A percentile compares a stretch with the other conserved stretches of the same genome.
Conservation (phyloP, 2,113 vertebrate genomes). For the Xiphophorus hellerii region DNA sequence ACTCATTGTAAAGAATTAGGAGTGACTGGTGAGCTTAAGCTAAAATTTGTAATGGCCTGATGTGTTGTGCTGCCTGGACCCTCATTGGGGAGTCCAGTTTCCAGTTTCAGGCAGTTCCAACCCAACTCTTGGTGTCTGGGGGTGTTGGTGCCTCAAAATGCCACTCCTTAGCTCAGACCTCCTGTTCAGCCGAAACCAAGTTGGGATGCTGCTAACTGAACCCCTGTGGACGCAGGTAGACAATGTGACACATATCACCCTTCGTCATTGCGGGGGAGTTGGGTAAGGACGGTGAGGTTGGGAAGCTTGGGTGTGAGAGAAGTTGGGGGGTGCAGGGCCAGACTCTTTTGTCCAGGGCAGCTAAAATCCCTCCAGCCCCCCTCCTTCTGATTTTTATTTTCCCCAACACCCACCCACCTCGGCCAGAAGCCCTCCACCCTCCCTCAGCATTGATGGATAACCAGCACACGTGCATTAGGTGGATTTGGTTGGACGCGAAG, state of each 20-base stretch:
- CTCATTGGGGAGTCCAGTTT: constrained; percentile 49
- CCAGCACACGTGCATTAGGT: constrained; percentile 74
- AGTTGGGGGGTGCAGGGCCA: constrained; percentile 63
- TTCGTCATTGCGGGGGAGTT: constrained; percentile 54
- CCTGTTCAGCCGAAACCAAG: constrained; percentile 57
- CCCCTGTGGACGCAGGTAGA: constrained; percentile 71
- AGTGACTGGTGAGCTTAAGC: not conserved
- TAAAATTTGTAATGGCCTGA: constrained; percentile 25
- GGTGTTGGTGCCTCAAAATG: constrained; percentile 70
- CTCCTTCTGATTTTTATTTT: constrained; percentile 56
- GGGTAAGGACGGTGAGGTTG: constrained; percentile 57
- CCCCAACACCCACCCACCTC: constrained; percentile 35
- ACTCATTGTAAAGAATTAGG: constrained; percentile 53
- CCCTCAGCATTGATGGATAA: constrained; percentile 63
- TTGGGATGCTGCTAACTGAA: constrained; percentile 67
- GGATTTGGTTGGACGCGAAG: constrained; percentile 46
- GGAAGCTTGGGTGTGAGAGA: constrained; percentile 52
- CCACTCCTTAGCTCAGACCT: constrained; percentile 71
- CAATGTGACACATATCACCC: constrained; percentile 79
- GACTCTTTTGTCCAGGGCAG: constrained; percentile 80
- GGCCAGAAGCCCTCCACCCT: constrained; percentile 51
- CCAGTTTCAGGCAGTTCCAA: constrained; percentile 56
- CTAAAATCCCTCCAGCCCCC: constrained; percentile 78
- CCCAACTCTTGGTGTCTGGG: constrained; percentile 2
- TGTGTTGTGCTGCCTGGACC: constrained; percentile 50